Percentiles rank a stretch among this genome's conserved stretches.
Evolutionary conservation across 2,797 vertebrate species (phyloP).

Genomic region (Limosa lapponica): DNA sequence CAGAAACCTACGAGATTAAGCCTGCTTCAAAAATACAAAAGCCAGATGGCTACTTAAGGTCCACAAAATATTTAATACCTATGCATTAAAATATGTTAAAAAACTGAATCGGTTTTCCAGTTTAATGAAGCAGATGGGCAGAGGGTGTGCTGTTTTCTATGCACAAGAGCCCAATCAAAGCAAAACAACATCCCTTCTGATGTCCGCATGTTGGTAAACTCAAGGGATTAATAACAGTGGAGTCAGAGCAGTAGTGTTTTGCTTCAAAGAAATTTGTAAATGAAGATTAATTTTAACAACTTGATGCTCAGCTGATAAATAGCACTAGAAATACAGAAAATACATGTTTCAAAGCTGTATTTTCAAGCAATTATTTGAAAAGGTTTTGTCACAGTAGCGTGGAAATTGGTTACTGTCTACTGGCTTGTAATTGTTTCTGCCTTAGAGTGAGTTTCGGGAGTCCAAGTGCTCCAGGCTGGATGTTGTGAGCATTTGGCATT

Average conservation of each 20-base stretch:
- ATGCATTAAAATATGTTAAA: slow-evolving; percentile 11
- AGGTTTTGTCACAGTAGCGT: neutral
- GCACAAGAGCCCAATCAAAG: slow-evolving; percentile 3
- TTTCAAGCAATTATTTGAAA: slow-evolving; percentile 30
- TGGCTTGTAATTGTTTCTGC: neutral
- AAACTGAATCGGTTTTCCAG: neutral
- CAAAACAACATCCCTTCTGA: slow-evolving; percentile 1
- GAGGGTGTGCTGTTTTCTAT: neutral
- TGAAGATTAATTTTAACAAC: slow-evolving; percentile 35
- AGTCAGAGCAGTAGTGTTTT: neutral
- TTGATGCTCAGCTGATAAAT: neutral
- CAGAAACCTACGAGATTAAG: neutral
- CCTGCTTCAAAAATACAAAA: slow-evolving; percentile 10
- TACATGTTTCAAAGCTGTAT: neutral
- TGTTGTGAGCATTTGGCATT: neutral
- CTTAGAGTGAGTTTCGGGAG: neutral
- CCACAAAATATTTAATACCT: slow-evolving; percentile 18
- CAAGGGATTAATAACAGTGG: neutral
- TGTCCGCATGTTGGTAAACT: neutral
- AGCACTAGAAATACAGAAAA: neutral
- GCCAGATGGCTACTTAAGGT: neutral
- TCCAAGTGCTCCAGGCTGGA: neutral
- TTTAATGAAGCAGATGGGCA: slow-evolving; percentile 39
- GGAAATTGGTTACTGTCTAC: slow-evolving; percentile 11
- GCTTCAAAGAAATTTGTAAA: neutral